phyloP scores from a whole-genome alignment of 2,888 invertebrate genomes.

The Limnephilus marmoratus region DNA sequence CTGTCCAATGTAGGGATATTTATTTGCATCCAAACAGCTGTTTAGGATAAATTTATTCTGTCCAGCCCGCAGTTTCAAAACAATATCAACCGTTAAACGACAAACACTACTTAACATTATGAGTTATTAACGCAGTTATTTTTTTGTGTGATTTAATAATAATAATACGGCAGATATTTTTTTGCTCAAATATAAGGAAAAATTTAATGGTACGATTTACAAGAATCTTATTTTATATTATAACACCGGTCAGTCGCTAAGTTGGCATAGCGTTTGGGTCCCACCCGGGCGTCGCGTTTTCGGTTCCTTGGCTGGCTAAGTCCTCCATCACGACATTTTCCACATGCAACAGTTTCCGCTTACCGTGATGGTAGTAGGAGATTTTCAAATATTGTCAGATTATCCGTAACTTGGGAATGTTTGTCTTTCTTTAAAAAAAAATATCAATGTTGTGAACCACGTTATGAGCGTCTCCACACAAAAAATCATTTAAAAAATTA shows the following conservation, averaged over 20 bases:
- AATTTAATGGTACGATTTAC: neutral
- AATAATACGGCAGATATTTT: too few species aligned
- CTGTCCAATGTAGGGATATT: constrained; percentile 24
- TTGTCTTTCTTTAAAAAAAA: too few species aligned
- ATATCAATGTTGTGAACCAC: neutral
- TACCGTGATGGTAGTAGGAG: too few species aligned
- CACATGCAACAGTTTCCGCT: too few species aligned
- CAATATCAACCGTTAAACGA: constrained; percentile 9
- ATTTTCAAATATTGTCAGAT: too few species aligned
- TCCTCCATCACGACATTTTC: too few species aligned
- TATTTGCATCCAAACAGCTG: constrained; percentile 26
- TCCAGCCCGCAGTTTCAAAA: constrained; percentile 3
- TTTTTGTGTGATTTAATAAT: neutral
- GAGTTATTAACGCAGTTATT: neutral
- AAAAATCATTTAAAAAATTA: too few species aligned
- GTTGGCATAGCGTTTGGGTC: too few species aligned
- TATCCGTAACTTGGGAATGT: too few species aligned
- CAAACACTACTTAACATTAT: constrained; percentile 2
- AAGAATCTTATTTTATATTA: neutral
- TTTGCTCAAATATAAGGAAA: neutral
- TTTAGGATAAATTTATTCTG: constrained; percentile 12
- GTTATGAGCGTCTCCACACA: neutral
- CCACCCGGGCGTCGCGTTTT: too few species aligned
- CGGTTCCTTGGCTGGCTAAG: too few species aligned
- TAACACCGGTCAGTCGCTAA: too few species aligned